These are phyloP conservation scores for Penaeus monodon DNA, from an alignment of 2,888 invertebrate species.

Conservation along the genomic window DNA sequence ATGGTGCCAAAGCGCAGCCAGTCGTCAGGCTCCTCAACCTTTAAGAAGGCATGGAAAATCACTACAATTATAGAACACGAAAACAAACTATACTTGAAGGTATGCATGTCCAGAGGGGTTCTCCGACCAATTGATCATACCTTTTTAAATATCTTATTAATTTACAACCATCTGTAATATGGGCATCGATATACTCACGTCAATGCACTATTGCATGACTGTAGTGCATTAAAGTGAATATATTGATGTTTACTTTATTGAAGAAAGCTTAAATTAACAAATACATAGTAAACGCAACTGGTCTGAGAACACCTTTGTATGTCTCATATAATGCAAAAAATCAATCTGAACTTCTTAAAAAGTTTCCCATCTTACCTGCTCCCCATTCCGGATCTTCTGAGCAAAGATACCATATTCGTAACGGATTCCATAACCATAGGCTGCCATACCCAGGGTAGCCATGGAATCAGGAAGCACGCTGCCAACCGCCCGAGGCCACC, in stretches of 20 bases:
- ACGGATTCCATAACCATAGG: conserved; percentile 97
- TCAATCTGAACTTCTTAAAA: not conserved
- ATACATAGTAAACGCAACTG: no score
- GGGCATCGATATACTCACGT: no score
- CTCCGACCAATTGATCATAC: no score
- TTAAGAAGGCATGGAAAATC: conserved; percentile 29
- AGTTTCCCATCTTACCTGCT: conserved; percentile 77
- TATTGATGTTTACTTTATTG: no score
- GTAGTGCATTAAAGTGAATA: no score
- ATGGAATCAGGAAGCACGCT: conserved; percentile 98
- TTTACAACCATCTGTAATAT: no score
- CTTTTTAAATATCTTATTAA: no score
- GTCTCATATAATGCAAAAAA: not conserved
- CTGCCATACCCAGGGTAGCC: conserved; percentile 97
- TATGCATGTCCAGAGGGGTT: no score
- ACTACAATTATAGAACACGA: not conserved
- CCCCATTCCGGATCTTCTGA: conserved; percentile 94
- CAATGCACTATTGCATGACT: no score
- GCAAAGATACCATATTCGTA: conserved; percentile 99
- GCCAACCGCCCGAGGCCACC: conserved; percentile 97
- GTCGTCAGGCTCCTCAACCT: conserved; percentile 96
- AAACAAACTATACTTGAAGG: no score
- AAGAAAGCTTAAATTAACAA: no score
- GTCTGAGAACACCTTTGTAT: no score
- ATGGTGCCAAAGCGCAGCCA: conserved; percentile 98